phyloP scores from a whole-genome alignment of 1,140 invertebrate genomes.

The Ectropis grisescens region DNA sequence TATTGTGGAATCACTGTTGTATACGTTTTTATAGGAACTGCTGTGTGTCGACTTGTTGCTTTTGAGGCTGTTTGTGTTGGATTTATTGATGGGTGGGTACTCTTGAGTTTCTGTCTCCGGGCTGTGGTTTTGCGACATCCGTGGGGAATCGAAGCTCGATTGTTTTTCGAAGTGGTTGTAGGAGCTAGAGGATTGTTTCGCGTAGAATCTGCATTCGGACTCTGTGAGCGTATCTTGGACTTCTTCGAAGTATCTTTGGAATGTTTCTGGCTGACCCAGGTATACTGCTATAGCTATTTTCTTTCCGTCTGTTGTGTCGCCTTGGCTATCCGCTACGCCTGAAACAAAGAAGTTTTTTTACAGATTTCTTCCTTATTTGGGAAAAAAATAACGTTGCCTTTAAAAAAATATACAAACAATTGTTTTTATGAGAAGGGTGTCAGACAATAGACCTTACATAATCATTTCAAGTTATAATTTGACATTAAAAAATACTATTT shows the following conservation, averaged over 20 bases:
- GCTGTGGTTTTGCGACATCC: constrained; percentile 64
- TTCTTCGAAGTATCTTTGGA: constrained; percentile 79
- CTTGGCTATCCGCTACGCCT: constrained; percentile 75
- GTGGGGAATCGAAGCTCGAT: constrained; percentile 67
- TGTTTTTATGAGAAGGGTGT: too few species aligned
- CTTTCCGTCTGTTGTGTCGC: constrained; percentile 87
- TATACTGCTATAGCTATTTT: constrained; percentile 87
- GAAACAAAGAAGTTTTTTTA: too few species aligned
- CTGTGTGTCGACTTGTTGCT: constrained; percentile 73
- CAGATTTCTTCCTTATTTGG: too few species aligned
- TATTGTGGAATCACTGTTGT: constrained; percentile 68
- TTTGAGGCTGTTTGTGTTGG: constrained; percentile 68
- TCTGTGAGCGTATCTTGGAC: constrained; percentile 71
- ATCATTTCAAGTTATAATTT: too few species aligned
- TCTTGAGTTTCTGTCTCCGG: constrained; percentile 60
- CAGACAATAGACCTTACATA: too few species aligned
- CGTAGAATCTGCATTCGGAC: constrained; percentile 70
- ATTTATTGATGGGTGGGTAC: constrained; percentile 64
- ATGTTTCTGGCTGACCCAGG: constrained; percentile 84
- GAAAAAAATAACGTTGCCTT: too few species aligned
- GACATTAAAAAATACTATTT: too few species aligned
- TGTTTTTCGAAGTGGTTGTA: constrained; percentile 69
- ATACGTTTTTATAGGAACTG: constrained; percentile 62
- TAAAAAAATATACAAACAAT: too few species aligned
- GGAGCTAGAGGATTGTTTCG: constrained; percentile 54